Evolutionary conservation across 2,113 vertebrate species (phyloP).

Genomic region (Rynchops niger): DNA sequence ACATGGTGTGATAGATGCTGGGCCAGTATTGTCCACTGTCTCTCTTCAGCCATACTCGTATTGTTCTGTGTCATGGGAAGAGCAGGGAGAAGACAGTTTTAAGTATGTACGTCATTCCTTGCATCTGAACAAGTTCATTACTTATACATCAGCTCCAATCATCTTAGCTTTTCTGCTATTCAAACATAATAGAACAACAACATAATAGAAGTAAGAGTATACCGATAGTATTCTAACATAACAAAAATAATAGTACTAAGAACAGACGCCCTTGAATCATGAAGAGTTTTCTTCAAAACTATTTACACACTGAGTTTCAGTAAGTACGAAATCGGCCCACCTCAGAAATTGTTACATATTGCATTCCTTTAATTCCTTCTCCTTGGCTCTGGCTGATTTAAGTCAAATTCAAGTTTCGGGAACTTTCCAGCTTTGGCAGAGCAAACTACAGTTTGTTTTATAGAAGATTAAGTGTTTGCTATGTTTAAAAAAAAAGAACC

Average conservation of each 20-base stretch:
- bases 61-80: constrained; percentile 77
- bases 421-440: background rate
- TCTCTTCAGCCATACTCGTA: constrained; percentile 94
- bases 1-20: constrained; percentile 92
- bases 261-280: background rate
- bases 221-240: background rate
- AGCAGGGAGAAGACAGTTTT: background rate
- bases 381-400: background rate
- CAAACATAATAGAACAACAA: background rate
- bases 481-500: background rate
- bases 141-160: background rate
- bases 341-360: background rate
- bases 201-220: background rate
- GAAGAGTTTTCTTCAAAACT: background rate
- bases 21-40: constrained; percentile 98
- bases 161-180: background rate
- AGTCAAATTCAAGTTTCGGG: background rate
- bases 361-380: background rate
- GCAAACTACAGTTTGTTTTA: background rate
- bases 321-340: background rate
- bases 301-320: background rate
- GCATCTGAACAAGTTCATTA: background rate
- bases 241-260: background rate
- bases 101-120: background rate
- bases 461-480: background rate